A percentile compares a stretch with the other conserved stretches of the same genome.
These are phyloP conservation scores for Hymenochirus boettgeri DNA, from an alignment of 2,113 vertebrate genomes.

Conservation along the genomic window DNA sequence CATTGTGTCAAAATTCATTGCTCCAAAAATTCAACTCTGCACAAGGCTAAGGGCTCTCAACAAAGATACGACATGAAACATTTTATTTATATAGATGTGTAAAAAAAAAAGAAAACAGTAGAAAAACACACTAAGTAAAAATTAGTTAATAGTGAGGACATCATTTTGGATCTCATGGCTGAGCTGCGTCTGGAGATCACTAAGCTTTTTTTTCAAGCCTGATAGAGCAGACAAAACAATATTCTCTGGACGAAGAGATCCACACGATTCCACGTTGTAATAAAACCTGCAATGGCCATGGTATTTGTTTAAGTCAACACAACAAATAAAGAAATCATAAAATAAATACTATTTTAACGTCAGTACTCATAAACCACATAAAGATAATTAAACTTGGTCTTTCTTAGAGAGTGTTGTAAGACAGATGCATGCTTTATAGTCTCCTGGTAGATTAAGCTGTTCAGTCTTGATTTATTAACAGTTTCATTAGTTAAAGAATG, in stretches of 20 bases:
- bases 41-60: neutral
- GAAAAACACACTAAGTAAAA: neutral
- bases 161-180: conserved; percentile 97
- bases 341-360: no score
- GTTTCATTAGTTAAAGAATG: no score
- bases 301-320: no score
- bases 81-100: conserved; percentile 7
- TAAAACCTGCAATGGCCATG: no score
- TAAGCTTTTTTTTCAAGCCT: conserved; percentile 92
- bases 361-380: no score
- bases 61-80: neutral
- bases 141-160: conserved; percentile 89
- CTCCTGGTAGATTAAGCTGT: no score
- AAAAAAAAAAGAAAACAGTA: neutral
- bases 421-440: no score
- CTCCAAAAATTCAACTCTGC: neutral
- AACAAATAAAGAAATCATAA: no score
- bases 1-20: conserved; percentile 2
- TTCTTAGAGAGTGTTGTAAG: no score
- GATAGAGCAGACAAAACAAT: conserved; percentile 90
- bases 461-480: no score
- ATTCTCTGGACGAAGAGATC: conserved; percentile 90
- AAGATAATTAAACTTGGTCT: no score
- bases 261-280: conserved; percentile 95
- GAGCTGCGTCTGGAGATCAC: conserved; percentile 91